These are phyloP conservation scores for Rhingia rostrata DNA, from an alignment of 2,888 invertebrate genomes.

Conservation along the genomic window DNA sequence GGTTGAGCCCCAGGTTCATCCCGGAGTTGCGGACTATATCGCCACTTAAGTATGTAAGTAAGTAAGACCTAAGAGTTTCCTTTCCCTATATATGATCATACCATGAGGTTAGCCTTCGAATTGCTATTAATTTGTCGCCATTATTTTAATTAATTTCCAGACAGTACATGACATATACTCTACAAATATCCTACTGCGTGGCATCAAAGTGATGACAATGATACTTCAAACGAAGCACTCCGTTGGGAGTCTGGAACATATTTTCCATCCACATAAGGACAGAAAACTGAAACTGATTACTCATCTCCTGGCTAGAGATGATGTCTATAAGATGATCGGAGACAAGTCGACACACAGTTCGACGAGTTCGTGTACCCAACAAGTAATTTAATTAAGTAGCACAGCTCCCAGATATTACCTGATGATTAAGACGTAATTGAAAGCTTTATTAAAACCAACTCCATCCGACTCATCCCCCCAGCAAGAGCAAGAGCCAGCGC, in stretches of 20 bases:
- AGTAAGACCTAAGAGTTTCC: no score
- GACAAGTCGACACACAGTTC: constrained; percentile 50
- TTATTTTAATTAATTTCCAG: neutral
- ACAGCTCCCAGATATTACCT: constrained; percentile 76
- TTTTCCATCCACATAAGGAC: neutral
- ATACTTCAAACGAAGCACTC: neutral
- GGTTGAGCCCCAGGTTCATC: no score
- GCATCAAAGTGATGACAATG: neutral
- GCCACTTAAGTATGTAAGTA: no score
- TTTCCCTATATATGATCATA: no score
- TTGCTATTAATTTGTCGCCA: no score
- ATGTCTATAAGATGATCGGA: constrained; percentile 30
- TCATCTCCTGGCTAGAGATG: constrained; percentile 21
- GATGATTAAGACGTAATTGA: constrained; percentile 76
- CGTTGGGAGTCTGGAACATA: constrained; percentile 5
- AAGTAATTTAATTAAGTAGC: constrained; percentile 76
- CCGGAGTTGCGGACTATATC: no score
- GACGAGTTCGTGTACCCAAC: constrained; percentile 51
- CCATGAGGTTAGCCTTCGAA: no score
- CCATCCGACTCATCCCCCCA: neutral
- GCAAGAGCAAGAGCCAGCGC: neutral
- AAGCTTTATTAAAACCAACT: constrained; percentile 76
- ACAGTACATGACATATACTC: neutral
- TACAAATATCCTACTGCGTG: neutral
- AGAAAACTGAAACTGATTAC: constrained; percentile 2